Evolutionary conservation across 1,140 invertebrate species (phyloP).

Genomic region (Amphibalanus amphitrite): DNA sequence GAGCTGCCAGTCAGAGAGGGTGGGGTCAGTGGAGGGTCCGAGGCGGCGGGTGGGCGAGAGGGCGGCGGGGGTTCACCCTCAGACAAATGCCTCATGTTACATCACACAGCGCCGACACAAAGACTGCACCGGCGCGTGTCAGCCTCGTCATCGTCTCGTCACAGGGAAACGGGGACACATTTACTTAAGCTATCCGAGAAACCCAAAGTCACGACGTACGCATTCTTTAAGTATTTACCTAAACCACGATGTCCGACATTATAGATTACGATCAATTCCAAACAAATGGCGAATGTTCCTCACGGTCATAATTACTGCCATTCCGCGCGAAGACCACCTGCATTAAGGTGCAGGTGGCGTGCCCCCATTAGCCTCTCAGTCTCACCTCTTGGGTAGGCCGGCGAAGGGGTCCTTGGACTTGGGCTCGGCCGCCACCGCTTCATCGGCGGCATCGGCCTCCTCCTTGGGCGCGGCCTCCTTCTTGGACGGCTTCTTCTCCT

Average conservation of each 20-base stretch:
- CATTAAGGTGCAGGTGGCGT: neutral
- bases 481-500: constrained; percentile 31
- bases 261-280: too few relatives aligned
- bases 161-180: neutral
- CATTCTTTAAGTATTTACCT: too few relatives aligned
- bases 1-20: constrained; percentile 35
- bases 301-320: too few relatives aligned
- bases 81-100: neutral
- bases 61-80: too few relatives aligned
- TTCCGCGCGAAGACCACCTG: neutral
- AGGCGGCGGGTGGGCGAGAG: too few relatives aligned
- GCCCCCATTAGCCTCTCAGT: neutral
- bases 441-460: constrained; percentile 38
- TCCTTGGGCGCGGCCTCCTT: constrained; percentile 31
- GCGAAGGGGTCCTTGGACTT: constrained; percentile 87
- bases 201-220: too few relatives aligned
- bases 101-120: neutral
- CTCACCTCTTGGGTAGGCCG: constrained; percentile 52
- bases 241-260: too few relatives aligned
- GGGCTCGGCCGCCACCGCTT: constrained; percentile 51
- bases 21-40: too few relatives aligned
- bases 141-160: neutral
- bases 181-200: too few relatives aligned
- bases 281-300: too few relatives aligned
- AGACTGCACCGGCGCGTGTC: neutral